Evolutionary conservation across 2,797 vertebrate species (phyloP), one percentile per base, ranked within the genome.

Genomic region (Molossus alvarezi): DNA sequence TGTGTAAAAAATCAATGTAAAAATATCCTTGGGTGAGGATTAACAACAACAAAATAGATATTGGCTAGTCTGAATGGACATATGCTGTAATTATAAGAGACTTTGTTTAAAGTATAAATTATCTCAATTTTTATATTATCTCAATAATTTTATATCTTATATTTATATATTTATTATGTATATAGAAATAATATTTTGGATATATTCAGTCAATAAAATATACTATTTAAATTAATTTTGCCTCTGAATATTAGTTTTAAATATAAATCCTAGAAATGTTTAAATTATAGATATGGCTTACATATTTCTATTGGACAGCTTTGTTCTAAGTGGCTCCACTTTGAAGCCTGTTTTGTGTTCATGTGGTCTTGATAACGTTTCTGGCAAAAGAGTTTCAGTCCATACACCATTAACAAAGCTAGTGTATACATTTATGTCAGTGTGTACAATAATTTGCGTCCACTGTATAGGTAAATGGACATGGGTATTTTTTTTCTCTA

Each of bases 141-240:
- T 33, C 33, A 73, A 45, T 57, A 65, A 4, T 81, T 88, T 65
- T 64, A 25, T n/a, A 80, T 76, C 48, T 79, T 69, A 77, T 55
- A 29, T 41, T 65, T 41, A 25, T 86, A 79, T 23, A 41, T 51
- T 79, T 79, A 33, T 57, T 65, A 37, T 77, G 48, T 57, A 37
- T 86, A 57, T 23, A 45, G 21, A 91, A 65, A 64, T 48, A 45
- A 9, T 41, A 65, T 57, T 96, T 85, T 90, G 37, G 41, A 62
- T 75, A 33, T 88, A 65, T 33, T 77, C 5, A 45, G 12, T 86
- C 20, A 94, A 77, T 94, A 55, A 86, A 65, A 60, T 65, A 33
- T 41, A 69, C 58, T 95, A 25, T 15, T 93, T 88, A 88, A 80
- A 82, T 75, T 85, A 77, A 57, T 57, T 53, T 37, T 6, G 57